Evolutionary conservation across 2,797 vertebrate species (phyloP).

Genomic region (Dendrocincla fuliginosa): DNA sequence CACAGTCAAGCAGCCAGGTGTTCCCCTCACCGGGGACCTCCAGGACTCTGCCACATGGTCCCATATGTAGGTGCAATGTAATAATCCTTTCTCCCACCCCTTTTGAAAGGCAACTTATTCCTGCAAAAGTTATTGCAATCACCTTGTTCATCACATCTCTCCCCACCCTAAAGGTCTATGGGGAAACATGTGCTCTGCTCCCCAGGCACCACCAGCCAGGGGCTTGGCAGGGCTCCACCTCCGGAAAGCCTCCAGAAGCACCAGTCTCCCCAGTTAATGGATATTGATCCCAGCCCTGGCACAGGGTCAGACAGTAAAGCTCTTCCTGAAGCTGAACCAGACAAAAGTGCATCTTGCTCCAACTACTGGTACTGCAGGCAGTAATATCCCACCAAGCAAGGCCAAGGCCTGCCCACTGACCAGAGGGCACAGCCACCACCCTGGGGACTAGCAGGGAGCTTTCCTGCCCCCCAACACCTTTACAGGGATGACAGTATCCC

Average conservation of each 20-base stretch:
- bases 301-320: fast-evolving
- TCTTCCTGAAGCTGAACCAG: neutral
- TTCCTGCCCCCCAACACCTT: neutral
- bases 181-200: neutral
- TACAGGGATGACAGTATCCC: fast-evolving
- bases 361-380: neutral
- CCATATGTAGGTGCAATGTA: fast-evolving
- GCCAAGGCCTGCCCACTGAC: neutral
- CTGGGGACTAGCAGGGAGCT: fast-evolving
- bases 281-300: conserved; percentile 59
- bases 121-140: neutral
- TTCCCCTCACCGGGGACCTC: neutral
- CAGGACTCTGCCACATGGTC: neutral
- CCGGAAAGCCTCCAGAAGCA: neutral
- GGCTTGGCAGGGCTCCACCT: conserved; percentile 44
- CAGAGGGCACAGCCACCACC: neutral
- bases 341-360: neutral
- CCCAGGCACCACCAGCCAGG: neutral
- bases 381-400: neutral
- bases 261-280: conserved; percentile 51
- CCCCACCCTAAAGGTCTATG: fast-evolving
- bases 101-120: neutral
- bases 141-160: no score
- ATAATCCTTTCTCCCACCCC: neutral
- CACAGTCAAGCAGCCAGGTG: neutral